Evolutionary conservation across 2,113 vertebrate species (phyloP).

Genomic region (Manacus vitellinus): DNA sequence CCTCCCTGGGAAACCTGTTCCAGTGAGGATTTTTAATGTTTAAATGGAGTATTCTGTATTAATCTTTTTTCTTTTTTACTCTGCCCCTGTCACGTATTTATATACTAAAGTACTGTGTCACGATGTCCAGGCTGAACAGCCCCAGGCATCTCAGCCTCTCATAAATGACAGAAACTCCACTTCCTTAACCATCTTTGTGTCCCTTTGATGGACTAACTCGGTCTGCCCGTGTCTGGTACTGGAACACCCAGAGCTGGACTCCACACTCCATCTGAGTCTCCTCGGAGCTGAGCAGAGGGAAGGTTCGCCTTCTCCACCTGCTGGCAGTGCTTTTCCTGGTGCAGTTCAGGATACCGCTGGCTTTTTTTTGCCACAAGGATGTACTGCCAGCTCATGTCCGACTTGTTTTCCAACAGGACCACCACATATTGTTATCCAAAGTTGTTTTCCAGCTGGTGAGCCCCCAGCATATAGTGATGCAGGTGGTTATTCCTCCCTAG

Average conservation of each 20-base stretch:
- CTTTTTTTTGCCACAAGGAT: neutral
- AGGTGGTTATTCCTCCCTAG: neutral
- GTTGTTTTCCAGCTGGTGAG: neutral
- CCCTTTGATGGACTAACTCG: neutral
- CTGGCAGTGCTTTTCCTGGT: neutral
- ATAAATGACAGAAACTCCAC: neutral
- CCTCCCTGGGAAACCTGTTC: neutral
- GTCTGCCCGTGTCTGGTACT: rapidly evolving
- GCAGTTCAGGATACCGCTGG: neutral
- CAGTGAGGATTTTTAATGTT: neutral
- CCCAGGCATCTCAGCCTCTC: neutral
- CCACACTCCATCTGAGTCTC: rapidly evolving
- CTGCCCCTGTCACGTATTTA: neutral
- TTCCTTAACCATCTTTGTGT: neutral
- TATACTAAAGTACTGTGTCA: neutral
- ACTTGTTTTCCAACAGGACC: neutral
- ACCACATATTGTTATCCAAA: neutral
- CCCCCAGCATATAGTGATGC: too few species aligned
- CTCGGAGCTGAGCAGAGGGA: neutral
- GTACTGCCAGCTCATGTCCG: neutral
- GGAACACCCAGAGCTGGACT: neutral
- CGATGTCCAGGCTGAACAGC: neutral
- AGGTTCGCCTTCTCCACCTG: neutral
- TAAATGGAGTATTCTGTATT: neutral
- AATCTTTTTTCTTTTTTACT: neutral